Percentiles rank a stretch among this genome's conserved stretches.
Evolutionary conservation across 2,797 vertebrate species (phyloP).

Genomic region (Syncerus caffer): DNA sequence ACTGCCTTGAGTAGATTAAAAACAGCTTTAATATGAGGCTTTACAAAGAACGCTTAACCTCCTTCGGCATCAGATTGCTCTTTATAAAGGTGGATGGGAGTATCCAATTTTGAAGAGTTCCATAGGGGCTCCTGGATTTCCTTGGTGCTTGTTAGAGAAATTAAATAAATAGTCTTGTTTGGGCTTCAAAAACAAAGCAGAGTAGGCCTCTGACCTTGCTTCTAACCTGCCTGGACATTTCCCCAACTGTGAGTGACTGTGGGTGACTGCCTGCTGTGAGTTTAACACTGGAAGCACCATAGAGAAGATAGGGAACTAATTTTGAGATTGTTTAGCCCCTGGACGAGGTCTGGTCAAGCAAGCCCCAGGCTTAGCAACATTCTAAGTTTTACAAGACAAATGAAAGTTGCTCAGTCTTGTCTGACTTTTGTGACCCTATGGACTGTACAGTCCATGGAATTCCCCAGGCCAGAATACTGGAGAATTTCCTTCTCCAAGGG

Average conservation of each 20-base stretch:
- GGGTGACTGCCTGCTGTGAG: neutral
- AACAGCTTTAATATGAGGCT: slow-evolving; percentile 33
- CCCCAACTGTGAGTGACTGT: neutral
- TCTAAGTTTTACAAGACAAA: neutral
- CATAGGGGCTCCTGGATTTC: neutral
- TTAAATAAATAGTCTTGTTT: neutral
- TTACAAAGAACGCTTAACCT: slow-evolving; percentile 36
- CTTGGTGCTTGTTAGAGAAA: neutral
- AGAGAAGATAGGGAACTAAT: neutral
- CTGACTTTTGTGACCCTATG: neutral
- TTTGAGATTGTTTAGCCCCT: neutral
- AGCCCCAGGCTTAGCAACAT: neutral
- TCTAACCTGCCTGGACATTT: neutral
- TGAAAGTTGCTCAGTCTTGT: neutral
- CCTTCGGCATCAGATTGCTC: neutral
- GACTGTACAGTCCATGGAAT: neutral
- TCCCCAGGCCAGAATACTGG: neutral
- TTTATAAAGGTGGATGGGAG: neutral
- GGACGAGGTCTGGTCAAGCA: neutral
- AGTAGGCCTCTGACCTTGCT: neutral
- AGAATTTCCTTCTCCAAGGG: neutral
- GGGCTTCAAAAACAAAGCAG: neutral
- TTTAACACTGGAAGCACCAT: neutral
- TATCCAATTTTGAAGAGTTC: neutral
- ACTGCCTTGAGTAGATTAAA: neutral